Conservation (phyloP, 2,113 vertebrate genomes). For the Dermatemys mawii region DNA sequence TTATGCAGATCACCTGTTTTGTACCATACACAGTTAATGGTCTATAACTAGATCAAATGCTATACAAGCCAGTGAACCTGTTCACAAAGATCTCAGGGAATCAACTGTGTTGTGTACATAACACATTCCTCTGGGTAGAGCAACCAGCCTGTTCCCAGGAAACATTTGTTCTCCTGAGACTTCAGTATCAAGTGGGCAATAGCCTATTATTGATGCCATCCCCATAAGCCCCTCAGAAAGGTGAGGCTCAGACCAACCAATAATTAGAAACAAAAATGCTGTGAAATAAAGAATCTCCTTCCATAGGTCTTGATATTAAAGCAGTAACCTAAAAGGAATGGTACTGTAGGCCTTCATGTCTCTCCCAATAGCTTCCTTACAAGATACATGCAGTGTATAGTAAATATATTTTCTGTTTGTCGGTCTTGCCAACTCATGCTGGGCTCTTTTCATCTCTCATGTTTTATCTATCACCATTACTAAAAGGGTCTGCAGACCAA, state of each 20-base stretch:
- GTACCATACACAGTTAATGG: background rate
- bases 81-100: background rate
- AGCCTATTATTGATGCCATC: background rate
- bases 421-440: background rate
- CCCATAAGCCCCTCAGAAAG: background rate
- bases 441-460: background rate
- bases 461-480: background rate
- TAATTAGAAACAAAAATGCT: background rate
- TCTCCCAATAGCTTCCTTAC: background rate
- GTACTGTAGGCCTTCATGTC: background rate
- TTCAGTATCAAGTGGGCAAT: background rate
- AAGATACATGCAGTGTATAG: too few relatives aligned
- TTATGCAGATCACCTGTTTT: background rate
- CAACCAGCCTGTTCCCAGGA: background rate
- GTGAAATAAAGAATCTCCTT: background rate
- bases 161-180: background rate
- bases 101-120: background rate
- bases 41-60: background rate
- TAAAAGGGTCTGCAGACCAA: background rate
- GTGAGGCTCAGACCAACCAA: background rate
- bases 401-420: background rate
- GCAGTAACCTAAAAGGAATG: background rate
- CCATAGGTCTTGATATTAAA: background rate
- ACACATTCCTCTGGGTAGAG: background rate
- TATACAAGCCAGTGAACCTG: background rate